Base-by-base conservation (phyloP, 2,113 vertebrate genomes). In the Anhinga rufa region DNA sequence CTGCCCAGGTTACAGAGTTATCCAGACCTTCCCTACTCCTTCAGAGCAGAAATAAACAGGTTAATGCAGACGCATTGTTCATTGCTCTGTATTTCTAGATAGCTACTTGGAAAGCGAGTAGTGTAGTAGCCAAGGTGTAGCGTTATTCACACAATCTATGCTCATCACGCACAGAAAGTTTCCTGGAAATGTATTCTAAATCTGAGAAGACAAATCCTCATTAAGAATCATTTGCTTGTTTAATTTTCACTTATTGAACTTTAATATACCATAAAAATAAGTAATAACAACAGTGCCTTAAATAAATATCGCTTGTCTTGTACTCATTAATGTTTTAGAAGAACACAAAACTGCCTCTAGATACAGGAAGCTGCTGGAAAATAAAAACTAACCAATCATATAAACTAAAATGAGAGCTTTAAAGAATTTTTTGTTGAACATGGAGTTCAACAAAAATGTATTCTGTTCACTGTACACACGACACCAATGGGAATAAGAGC, bases 401-500 rank as follows among this genome's bases (percentile, higher is more conserved):
- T 82, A 83, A 95, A 95, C 78, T 61, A 61, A 54, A 92, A 68
- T 1, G 32, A 89, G 93, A 90, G 71, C 83, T 94, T 91, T 89
- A 91, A 92, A 88, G 89, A 64, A 82, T 87, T 94, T 68, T 95
- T 48, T 89, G 87, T 75, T 90, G 85, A 96, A 91, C 58, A 65
- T 10, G 1, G 88, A 96, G 95, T 81, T 97, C 88, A 85, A 85
- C 79, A 92, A 75, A 95, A 95, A 94, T 95, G 95, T 71, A 94
- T 95, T 97, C 96, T 98, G 98, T 96, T 97, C 97, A 96, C 96
- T 97, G 96, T 97, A 98, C 94, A 97, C 91, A 97, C 25, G 94
- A 97, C 97, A 98, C 97, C 97, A 93, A 40, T 94, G 98, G 97
- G 98, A 98, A 98, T 97, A 96, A 95, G 97, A 94, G 94, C 92